Percentiles rank a stretch among this genome's conserved stretches.
These are phyloP conservation scores for Philereme vetulata DNA, from an alignment of 2,888 invertebrate genomes.

Conservation along the genomic window DNA sequence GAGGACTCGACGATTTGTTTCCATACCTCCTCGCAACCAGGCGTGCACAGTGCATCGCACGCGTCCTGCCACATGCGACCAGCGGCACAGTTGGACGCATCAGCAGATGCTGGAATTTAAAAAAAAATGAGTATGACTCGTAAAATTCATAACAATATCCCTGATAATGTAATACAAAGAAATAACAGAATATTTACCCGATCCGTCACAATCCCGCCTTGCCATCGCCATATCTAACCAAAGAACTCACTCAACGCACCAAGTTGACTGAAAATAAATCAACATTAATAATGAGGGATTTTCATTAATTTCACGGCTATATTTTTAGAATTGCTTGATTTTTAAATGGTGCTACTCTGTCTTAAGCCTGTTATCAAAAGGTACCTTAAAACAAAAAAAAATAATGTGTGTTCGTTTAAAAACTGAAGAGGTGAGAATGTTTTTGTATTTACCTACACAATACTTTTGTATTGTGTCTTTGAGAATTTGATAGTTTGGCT, in stretches of 20 bases:
- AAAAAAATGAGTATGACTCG: slow-evolving; percentile 2
- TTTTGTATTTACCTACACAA: too few species aligned
- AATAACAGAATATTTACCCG: slow-evolving; percentile 48
- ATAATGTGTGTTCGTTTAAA: too few species aligned
- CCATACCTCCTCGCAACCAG: slow-evolving; percentile 65
- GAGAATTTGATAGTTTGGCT: too few species aligned
- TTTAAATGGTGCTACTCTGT: neutral
- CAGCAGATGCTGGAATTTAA: slow-evolving; percentile 40
- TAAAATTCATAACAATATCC: slow-evolving; percentile 7
- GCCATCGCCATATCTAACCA: slow-evolving; percentile 50
- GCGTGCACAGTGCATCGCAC: slow-evolving; percentile 61
- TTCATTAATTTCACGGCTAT: too few species aligned
- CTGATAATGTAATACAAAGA: too few species aligned
- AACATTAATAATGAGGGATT: neutral
- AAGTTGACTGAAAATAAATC: slow-evolving; percentile 18
- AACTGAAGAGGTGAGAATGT: too few species aligned
- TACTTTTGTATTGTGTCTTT: too few species aligned
- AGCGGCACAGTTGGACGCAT: slow-evolving; percentile 59
- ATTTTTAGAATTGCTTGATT: too few species aligned
- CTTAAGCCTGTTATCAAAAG: too few species aligned
- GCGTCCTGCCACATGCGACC: slow-evolving; percentile 71
- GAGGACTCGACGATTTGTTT: slow-evolving; percentile 56
- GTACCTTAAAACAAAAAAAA: too few species aligned
- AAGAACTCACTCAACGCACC: slow-evolving; percentile 5
- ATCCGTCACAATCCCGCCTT: slow-evolving; percentile 65